Base-by-base conservation (phyloP, 1,140 invertebrate species). In the Neocloeon triangulifer region DNA sequence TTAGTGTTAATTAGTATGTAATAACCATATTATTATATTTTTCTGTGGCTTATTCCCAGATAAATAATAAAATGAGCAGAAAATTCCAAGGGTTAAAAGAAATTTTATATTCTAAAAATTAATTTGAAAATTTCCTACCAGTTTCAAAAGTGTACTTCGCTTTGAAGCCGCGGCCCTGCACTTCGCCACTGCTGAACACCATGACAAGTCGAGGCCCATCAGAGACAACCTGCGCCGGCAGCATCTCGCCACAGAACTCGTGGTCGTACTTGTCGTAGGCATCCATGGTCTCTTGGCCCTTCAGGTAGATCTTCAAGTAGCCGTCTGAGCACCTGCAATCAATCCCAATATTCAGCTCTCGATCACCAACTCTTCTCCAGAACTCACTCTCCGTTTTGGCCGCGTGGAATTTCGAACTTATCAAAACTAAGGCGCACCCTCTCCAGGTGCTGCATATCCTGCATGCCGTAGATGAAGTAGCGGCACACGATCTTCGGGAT, bases 391-490 rank as follows among this genome's bases (percentile, higher is more conserved):
- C 56, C 59, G 37, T 72, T 64, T 33, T 69, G 62, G 35, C 64
- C 70, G 53, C 76, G 79, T 10, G 84, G 78, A 59, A 96, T 88
- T 49, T 81, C 74, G 58, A 95, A 91, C 46, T 69, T 68, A 27
- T 67, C 60, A 56, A 96, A 94, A 43, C 78, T 69, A 28, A 96
- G 58, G 36, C 72, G 65, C 32, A 92, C 86, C 52, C 85, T 70
- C 55, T 96, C 89, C 45, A 95, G 65, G 59, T 92, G 75, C 51
- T 94, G 84, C 32, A 73, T 72, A 57, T 94, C 86, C 59, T 92
- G 82, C 64, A 94, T 76, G 39, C 86, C 89, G 58, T 95, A 94
- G 50, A 96, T 80, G 66, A 89, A 94, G 63, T 95, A 95, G 54
- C 80, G 76, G 63, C 91, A 95, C 38, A 89, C 81, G 49, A 86